These are phyloP conservation scores for Hyposoter didymator DNA, from an alignment of 2,888 invertebrate genomes.

Conservation along the genomic window DNA sequence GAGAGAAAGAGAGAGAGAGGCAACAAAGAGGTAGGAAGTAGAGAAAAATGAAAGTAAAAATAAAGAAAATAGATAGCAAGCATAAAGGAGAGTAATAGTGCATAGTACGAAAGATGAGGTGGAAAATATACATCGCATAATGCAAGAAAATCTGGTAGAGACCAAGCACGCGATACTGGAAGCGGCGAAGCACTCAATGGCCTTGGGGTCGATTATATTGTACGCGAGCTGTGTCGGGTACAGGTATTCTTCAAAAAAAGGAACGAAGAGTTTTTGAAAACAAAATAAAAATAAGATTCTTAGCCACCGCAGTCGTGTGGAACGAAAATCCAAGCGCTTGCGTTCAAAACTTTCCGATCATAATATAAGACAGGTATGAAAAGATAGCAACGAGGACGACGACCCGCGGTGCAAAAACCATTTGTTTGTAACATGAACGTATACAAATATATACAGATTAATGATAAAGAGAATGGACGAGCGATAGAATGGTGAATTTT, in stretches of 20 bases:
- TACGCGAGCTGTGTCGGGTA: conserved; percentile 40
- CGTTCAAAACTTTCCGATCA: conserved; percentile 38
- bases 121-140: conserved; percentile 34
- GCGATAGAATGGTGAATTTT: conserved; percentile 65
- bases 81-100: conserved; percentile 31
- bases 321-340: conserved; percentile 12
- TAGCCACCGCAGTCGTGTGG: background rate
- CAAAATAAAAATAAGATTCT: conserved; percentile 17
- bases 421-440: conserved; percentile 58
- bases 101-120: conserved; percentile 39
- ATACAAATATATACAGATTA: conserved; percentile 44
- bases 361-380: conserved; percentile 47
- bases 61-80: conserved; percentile 7
- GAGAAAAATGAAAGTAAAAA: background rate
- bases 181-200: conserved; percentile 32
- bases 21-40: background rate
- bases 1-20: background rate
- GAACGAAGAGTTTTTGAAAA: conserved; percentile 4
- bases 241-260: conserved; percentile 7
- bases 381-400: conserved; percentile 57
- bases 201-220: conserved; percentile 42
- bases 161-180: conserved; percentile 45
- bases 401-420: conserved; percentile 34
- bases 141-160: conserved; percentile 14
- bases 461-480: conserved; percentile 26